Evolutionary conservation across 2,888 invertebrate genomes (phyloP), one percentile per base, ranked within the genome.

Genomic region (Drosophila colorata): DNA sequence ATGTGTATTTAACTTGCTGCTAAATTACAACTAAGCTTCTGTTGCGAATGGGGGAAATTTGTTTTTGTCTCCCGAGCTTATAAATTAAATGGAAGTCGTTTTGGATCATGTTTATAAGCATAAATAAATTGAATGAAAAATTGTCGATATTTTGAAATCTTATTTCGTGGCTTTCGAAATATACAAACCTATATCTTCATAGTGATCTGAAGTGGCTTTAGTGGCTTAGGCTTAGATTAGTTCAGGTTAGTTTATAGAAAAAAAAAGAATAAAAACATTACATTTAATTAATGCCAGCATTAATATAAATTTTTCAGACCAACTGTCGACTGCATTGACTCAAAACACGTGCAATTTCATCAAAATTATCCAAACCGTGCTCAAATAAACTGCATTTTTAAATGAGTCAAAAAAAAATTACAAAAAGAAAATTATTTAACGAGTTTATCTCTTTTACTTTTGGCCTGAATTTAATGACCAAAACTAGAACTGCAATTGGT

Each of bases 401-500:
- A 74, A 71, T 71, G 71, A 13, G 2, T 20, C 16, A 40, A 8
- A 31, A 1, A n/a, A 37, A 31, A 46, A 13, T n/a, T n/a, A n/a
- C n/a, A 25, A 23, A 20, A 48, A 49, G 23, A 6, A 52, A 53
- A 67, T 46, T 51, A 53, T 58, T 70, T 66, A 37, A 56, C 58
- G 46, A 55, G 58, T 37, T 74, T 49, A 67, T 74, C 56, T 71
- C 16, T 31, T 65, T 59, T 37, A 33, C 58, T 67, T 64, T 58
- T 56, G 66, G 60, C 47, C 59, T 49, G 67, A 59, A 63, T 81
- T 84, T 81, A 78, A 81, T 84, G 73, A 75, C 63, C 69, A 51
- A 65, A 83, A 83, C 83, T 78, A 77, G 73, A 87, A 87, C 84
- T 69, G 71, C 87, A 81, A 87, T 83, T 81, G 84, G 72, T 59